Evolutionary conservation across 2,888 invertebrate species (phyloP).

Genomic region (Agonopterix arenella): DNA sequence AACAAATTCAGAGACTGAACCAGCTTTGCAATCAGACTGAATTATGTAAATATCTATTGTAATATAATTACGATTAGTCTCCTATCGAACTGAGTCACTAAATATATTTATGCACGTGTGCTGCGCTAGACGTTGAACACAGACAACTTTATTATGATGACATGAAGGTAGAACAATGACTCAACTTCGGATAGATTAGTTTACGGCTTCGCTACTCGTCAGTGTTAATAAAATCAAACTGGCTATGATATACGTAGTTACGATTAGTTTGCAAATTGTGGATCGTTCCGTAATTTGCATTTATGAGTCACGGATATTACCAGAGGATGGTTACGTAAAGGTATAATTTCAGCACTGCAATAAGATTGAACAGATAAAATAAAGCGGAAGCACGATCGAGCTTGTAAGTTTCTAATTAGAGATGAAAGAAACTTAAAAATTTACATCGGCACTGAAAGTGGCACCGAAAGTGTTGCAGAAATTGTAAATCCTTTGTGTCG

Average conservation of each 20-base stretch:
- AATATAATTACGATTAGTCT: no score
- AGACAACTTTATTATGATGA: slow-evolving; percentile 8
- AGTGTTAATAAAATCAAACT: slow-evolving; percentile 24
- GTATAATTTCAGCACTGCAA: neutral
- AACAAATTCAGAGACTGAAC: no score
- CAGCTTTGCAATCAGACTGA: no score
- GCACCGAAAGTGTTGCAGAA: slow-evolving; percentile 9
- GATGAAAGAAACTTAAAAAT: slow-evolving; percentile 21
- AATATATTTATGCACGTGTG: neutral
- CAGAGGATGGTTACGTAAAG: neutral
- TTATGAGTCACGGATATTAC: slow-evolving; percentile 26
- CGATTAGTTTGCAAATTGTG: slow-evolving; percentile 25
- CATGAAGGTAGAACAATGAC: slow-evolving; percentile 14
- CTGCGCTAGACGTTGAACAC: neutral
- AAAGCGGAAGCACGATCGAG: slow-evolving; percentile 19
- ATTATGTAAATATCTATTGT: no score
- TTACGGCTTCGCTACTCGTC: slow-evolving; percentile 12
- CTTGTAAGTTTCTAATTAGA: slow-evolving; percentile 22
- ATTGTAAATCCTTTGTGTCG: slow-evolving; percentile 11
- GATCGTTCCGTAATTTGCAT: slow-evolving; percentile 23
- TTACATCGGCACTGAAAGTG: slow-evolving; percentile 18
- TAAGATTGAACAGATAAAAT: slow-evolving; percentile 5
- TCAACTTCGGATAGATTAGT: slow-evolving; percentile 15
- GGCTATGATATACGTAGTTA: slow-evolving; percentile 21
- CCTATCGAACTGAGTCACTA: neutral